These are phyloP conservation scores for Thamnaconus septentrionalis DNA, from an alignment of 2,113 vertebrate species.

Conservation along the genomic window DNA sequence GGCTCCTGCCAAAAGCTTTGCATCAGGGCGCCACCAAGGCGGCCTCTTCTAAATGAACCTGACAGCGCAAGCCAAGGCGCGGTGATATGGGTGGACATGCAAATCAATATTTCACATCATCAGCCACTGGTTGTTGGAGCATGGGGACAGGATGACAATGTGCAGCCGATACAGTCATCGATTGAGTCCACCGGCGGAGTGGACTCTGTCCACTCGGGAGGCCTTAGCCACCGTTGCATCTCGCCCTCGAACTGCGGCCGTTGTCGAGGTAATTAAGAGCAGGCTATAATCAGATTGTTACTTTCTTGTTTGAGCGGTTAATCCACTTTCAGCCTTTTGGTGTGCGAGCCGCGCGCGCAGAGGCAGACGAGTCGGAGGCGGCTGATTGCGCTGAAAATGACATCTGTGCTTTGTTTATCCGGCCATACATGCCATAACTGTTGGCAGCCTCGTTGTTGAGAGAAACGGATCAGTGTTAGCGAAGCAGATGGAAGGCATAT, in stretches of 20 bases:
- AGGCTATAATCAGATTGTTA: neutral
- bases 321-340: no score
- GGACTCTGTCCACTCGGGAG: slow-evolving; percentile 8
- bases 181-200: slow-evolving; percentile 44
- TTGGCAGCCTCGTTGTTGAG: slow-evolving; percentile 24
- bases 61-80: slow-evolving; percentile 68
- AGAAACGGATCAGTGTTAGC: slow-evolving; percentile 40
- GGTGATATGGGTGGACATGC: slow-evolving; percentile 72
- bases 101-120: slow-evolving; percentile 80
- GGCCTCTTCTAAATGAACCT: slow-evolving; percentile 68
- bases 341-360: neutral
- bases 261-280: slow-evolving; percentile 17
- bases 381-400: slow-evolving; percentile 29
- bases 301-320: neutral
- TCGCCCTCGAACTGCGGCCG: slow-evolving; percentile 4
- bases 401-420: slow-evolving; percentile 56
- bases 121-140: slow-evolving; percentile 58
- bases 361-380: slow-evolving; percentile 26
- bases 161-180: slow-evolving; percentile 40
- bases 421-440: slow-evolving; percentile 14
- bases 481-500: slow-evolving; percentile 50
- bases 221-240: slow-evolving; percentile 3
- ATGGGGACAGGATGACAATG: slow-evolving; percentile 32
- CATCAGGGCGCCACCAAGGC: slow-evolving; percentile 61
- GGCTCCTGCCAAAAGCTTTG: slow-evolving; percentile 52